A percentile compares a stretch with the other conserved stretches of the same genome.
These are phyloP conservation scores for Parasteatoda tepidariorum DNA, from an alignment of 1,140 invertebrate species.

Conservation along the genomic window DNA sequence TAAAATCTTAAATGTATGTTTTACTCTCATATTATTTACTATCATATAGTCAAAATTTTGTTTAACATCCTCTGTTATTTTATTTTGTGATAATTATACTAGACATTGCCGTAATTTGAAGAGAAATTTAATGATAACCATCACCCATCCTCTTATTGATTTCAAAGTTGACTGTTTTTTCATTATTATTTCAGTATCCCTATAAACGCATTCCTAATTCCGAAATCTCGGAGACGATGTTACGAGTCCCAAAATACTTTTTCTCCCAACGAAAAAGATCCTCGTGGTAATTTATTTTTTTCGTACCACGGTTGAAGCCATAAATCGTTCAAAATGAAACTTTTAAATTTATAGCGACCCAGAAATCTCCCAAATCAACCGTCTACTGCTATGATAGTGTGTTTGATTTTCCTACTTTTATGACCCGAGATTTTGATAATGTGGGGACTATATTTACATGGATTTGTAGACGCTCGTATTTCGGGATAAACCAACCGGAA, in stretches of 20 bases:
- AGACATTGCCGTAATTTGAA: too few species aligned
- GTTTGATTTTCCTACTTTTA: constrained; percentile 9
- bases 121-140: too few species aligned
- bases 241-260: neutral
- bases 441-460: neutral
- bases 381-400: neutral
- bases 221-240: neutral
- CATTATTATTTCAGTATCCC: too few species aligned
- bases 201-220: too few species aligned
- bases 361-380: constrained; percentile 7
- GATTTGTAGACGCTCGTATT: constrained; percentile 4
- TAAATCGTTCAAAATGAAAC: constrained; percentile 44
- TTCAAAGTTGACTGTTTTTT: too few species aligned
- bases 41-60: too few species aligned
- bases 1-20: too few species aligned
- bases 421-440: neutral
- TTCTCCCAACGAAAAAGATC: neutral
- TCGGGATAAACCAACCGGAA: too few species aligned
- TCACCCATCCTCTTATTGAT: too few species aligned
- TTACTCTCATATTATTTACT: too few species aligned
- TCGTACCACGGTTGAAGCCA: neutral
- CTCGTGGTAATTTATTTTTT: neutral
- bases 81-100: too few species aligned
- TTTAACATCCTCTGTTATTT: too few species aligned
- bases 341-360: constrained; percentile 38